Conservation (phyloP, 2,113 vertebrate genomes). For the Leucopternis melanops region DNA sequence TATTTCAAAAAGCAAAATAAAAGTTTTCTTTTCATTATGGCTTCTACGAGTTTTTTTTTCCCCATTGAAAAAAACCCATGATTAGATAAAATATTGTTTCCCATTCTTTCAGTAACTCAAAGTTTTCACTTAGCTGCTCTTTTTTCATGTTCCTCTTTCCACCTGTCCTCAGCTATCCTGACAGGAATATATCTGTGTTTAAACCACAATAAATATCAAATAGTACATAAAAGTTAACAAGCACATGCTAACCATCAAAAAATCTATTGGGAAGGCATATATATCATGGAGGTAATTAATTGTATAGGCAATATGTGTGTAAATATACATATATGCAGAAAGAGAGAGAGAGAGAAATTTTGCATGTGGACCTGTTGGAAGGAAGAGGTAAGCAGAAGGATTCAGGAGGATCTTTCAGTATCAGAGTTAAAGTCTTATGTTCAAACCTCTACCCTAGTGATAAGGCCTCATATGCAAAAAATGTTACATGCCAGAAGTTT, state of each 20-base stretch:
- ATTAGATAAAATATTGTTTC: not conserved
- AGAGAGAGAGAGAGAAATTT: not conserved
- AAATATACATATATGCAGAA: not conserved
- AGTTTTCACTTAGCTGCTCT: not conserved
- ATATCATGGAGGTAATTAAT: not conserved
- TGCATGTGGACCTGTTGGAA: not conserved
- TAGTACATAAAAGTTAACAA: not conserved
- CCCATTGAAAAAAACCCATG: not conserved
- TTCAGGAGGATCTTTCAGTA: not conserved
- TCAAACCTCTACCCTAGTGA: not conserved
- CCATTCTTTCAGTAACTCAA: not conserved
- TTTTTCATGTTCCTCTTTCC: not conserved
- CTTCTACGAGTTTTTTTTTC: not conserved
- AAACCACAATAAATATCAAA: not conserved
- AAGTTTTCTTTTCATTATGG: not conserved
- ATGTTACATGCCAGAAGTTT: not conserved
- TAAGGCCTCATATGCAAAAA: not conserved
- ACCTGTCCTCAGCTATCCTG: not conserved
- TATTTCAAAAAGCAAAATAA: slow-evolving; percentile 38
- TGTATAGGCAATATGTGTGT: not conserved
- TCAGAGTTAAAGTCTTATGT: not conserved
- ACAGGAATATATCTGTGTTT: not conserved
- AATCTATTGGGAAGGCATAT: not conserved
- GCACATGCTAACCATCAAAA: not conserved
- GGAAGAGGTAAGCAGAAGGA: not conserved